A percentile compares a stretch with the other conserved stretches of the same genome.
phyloP scores from a whole-genome alignment of 2,113 vertebrate species.

The Scartelaos histophorus region DNA sequence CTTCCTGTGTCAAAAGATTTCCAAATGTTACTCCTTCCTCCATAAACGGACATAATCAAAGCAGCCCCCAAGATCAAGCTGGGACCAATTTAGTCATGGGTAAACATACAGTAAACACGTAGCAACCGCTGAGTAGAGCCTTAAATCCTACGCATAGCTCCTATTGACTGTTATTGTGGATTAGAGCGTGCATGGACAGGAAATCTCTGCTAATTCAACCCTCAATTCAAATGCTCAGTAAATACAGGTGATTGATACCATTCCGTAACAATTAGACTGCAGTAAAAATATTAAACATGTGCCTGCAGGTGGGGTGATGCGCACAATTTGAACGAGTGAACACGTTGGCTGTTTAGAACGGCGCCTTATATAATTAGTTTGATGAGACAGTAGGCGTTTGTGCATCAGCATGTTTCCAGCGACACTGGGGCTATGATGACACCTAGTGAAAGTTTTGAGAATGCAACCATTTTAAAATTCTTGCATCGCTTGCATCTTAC shows the following conservation, averaged over 20 bases:
- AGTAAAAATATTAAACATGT: slow-evolving; percentile 23
- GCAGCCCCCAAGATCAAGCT: slow-evolving; percentile 64
- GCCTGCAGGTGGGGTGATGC: slow-evolving; percentile 18
- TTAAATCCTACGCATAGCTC: slow-evolving; percentile 35
- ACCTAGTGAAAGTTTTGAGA: slow-evolving; percentile 60
- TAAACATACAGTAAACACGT: slow-evolving; percentile 60
- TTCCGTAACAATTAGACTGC: slow-evolving; percentile 6
- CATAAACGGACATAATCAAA: slow-evolving; percentile 70
- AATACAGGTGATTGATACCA: slow-evolving; percentile 30
- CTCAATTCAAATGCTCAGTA: slow-evolving; percentile 25
- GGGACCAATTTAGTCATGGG: slow-evolving; percentile 74
- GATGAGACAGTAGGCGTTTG: slow-evolving; percentile 10
- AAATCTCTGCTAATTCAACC: slow-evolving; percentile 30
- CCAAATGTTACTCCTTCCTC: slow-evolving; percentile 65
- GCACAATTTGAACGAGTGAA: not conserved
- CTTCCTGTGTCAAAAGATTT: slow-evolving; percentile 74
- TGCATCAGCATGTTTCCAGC: not conserved
- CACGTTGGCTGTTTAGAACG: slow-evolving; percentile 9
- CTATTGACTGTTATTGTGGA: slow-evolving; percentile 39
- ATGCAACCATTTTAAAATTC: slow-evolving; percentile 19
- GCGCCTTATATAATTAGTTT: slow-evolving; percentile 16
- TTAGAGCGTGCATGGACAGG: slow-evolving; percentile 48
- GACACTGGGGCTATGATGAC: slow-evolving; percentile 50
- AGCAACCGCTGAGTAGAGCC: slow-evolving; percentile 47
- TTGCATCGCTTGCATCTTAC: not conserved